Evolutionary conservation across 2,113 vertebrate genomes (phyloP).

Genomic region (Craseonycteris thonglongyai): DNA sequence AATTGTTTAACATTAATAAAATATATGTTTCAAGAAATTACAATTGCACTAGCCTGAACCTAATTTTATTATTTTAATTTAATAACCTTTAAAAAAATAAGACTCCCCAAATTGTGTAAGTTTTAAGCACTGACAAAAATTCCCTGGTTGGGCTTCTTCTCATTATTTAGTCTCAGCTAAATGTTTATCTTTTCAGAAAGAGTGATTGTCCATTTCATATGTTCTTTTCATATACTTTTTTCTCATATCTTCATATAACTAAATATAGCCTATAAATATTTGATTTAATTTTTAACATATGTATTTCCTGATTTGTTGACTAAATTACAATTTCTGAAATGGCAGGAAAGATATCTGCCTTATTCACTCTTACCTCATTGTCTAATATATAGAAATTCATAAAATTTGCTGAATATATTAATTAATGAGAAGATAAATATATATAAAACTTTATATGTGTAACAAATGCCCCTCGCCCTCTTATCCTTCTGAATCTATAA

Average conservation of each 20-base stretch:
- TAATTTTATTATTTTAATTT: background rate
- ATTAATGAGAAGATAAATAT: background rate
- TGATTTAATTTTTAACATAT: background rate
- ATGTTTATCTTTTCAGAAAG: background rate
- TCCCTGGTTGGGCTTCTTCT: background rate
- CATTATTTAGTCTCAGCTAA: background rate
- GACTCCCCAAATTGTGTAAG: background rate
- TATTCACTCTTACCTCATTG: background rate
- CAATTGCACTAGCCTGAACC: background rate
- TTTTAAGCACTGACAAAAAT: background rate
- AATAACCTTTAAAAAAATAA: background rate
- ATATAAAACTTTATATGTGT: background rate
- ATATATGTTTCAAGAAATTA: background rate
- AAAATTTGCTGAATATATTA: background rate
- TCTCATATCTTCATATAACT: background rate
- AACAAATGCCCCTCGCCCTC: background rate
- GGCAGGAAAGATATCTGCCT: too few relatives aligned
- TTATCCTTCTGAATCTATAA: background rate
- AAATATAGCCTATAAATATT: background rate
- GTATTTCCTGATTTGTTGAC: background rate
- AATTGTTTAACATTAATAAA: background rate
- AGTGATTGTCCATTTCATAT: background rate
- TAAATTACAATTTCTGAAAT: background rate
- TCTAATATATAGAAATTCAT: background rate
- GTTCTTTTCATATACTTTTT: background rate